Conservation (phyloP, 2,113 vertebrate genomes). For the Myotis davidii region DNA sequence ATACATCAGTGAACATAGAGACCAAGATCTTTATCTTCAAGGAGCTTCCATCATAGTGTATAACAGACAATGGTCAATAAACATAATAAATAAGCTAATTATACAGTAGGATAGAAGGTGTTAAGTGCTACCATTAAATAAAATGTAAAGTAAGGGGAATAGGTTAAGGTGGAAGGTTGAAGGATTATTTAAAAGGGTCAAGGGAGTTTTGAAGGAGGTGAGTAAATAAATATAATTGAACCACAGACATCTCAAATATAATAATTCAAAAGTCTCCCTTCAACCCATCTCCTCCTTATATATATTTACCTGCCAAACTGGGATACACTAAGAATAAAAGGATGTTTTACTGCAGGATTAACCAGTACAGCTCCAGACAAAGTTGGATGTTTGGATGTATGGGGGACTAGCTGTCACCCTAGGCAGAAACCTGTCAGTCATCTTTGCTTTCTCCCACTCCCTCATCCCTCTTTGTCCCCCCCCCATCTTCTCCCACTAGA, state of each 20-base stretch:
- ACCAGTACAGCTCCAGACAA: not conserved
- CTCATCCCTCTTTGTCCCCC: not conserved
- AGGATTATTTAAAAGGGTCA: not conserved
- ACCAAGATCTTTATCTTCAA: not conserved
- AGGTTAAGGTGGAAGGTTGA: not conserved
- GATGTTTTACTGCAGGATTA: not conserved
- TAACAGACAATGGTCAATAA: not conserved
- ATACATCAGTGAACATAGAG: not conserved
- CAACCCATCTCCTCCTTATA: not conserved
- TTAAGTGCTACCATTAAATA: not conserved
- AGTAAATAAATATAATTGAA: not conserved
- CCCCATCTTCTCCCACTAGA: not conserved
- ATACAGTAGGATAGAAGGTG: not conserved
- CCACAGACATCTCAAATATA: not conserved
- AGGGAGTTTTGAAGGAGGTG: not conserved
- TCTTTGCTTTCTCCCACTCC: not conserved
- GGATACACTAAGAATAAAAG: not conserved
- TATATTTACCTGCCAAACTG: not conserved
- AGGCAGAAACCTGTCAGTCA: not conserved
- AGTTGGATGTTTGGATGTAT: not conserved
- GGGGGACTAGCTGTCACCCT: not conserved
- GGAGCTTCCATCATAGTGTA: not conserved
- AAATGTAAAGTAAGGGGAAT: not conserved
- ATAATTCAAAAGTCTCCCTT: not conserved
- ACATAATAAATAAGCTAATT: not conserved